phyloP scores from a whole-genome alignment of 2,113 vertebrate species.

The Clarias macrocephalus region DNA sequence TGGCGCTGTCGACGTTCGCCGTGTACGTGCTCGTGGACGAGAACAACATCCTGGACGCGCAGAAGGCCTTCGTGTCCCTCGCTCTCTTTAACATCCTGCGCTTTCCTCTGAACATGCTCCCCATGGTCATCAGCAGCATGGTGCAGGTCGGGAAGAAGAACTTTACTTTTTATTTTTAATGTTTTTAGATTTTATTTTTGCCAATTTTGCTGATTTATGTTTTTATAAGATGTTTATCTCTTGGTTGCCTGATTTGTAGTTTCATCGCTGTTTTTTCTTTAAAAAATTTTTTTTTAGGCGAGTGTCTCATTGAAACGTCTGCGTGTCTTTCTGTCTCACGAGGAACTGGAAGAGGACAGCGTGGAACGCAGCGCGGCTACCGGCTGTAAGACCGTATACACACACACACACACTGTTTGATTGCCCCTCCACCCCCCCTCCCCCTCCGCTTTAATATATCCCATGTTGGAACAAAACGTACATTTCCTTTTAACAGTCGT shows the following conservation, averaged over 20 bases:
- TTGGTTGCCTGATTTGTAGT: background rate
- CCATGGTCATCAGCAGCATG: conserved; percentile 96
- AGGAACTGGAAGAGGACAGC: conserved; percentile 86
- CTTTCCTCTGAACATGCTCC: conserved; percentile 91
- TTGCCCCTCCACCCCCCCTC: too few species aligned
- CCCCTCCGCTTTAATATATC: too few species aligned
- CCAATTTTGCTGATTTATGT: background rate
- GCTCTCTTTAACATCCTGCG: conserved; percentile 95
- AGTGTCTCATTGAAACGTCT: conserved; percentile 93
- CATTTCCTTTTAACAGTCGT: too few species aligned
- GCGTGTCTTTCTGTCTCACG: conserved; percentile 88
- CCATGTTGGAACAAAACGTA: too few species aligned
- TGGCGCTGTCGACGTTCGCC: conserved; percentile 81
- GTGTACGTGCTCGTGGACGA: conserved; percentile 80
- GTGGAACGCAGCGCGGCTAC: conserved; percentile 70
- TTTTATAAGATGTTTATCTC: background rate
- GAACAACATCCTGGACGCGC: conserved; percentile 81
- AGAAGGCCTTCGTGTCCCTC: conserved; percentile 91
- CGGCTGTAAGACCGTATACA: conserved; percentile 67
- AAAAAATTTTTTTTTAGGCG: conserved; percentile 75
- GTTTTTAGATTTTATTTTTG: background rate
- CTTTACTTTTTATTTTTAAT: background rate
- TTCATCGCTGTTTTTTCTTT: background rate
- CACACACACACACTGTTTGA: too few species aligned
- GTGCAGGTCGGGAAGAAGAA: conserved; percentile 76